Evolutionary conservation across 35 echinoderm and acorn worm species (phyloP).

Genomic region (Ophioderma brevispina): DNA sequence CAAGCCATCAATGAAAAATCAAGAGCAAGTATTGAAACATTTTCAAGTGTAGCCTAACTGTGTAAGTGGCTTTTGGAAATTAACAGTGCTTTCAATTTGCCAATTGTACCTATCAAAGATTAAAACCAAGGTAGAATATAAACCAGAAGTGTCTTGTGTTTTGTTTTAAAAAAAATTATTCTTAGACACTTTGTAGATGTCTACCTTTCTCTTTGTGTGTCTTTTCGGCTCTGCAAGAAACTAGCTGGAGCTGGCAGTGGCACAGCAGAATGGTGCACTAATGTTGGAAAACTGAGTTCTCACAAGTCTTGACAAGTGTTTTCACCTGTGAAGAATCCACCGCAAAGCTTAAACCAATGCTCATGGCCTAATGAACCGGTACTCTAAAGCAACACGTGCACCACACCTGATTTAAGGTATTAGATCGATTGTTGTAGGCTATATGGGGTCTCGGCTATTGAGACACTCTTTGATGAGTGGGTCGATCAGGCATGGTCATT

Average conservation of each 20-base stretch:
- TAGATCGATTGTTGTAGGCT: background rate
- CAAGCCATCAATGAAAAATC: too few relatives aligned
- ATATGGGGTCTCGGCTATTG: slow-evolving; percentile 23
- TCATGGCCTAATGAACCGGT: background rate
- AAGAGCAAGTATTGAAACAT: too few relatives aligned
- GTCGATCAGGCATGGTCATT: slow-evolving; percentile 40
- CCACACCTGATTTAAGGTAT: background rate
- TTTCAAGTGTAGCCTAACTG: too few relatives aligned
- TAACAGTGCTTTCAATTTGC: too few relatives aligned
- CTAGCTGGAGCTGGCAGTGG: slow-evolving; percentile 38
- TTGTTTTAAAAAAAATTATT: too few relatives aligned
- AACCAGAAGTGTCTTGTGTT: too few relatives aligned
- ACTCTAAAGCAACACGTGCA: background rate
- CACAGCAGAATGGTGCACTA: slow-evolving; percentile 57
- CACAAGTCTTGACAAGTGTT: background rate
- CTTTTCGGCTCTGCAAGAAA: slow-evolving; percentile 48
- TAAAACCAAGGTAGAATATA: too few relatives aligned
- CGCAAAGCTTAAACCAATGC: background rate
- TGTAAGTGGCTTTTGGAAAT: too few relatives aligned
- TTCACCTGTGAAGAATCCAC: background rate
- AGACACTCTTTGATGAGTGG: slow-evolving; percentile 41
- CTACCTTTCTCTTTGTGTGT: background rate
- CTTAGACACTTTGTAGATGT: too few relatives aligned
- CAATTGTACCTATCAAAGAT: too few relatives aligned
- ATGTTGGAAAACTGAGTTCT: background rate